A percentile compares a stretch with the other conserved stretches of the same genome.
phyloP scores from a whole-genome alignment of 1,140 invertebrate genomes.

The Aphelinus certus region DNA sequence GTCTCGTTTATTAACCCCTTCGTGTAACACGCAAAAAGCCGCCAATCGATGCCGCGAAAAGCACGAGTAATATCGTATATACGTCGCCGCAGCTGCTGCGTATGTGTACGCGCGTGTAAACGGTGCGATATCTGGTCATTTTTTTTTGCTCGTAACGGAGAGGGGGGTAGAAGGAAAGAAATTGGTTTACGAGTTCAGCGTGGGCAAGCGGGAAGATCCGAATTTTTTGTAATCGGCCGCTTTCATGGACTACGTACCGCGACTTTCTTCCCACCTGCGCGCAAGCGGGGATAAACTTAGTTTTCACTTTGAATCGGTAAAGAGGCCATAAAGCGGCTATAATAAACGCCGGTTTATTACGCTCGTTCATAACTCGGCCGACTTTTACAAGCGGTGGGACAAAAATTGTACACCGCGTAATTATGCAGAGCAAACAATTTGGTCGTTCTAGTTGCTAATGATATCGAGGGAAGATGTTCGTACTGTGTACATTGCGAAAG shows the following conservation, averaged over 20 bases:
- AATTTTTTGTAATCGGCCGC: too few species aligned
- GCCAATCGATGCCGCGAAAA: constrained; percentile 16
- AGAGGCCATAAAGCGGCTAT: neutral
- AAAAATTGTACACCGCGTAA: neutral
- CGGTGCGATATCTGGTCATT: neutral
- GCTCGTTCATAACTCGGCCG: neutral
- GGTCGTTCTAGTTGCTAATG: too few species aligned
- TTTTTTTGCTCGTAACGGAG: neutral
- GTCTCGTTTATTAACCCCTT: constrained; percentile 44
- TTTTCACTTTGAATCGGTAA: neutral
- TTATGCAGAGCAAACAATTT: too few species aligned
- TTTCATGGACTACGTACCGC: neutral
- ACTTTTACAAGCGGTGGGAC: neutral
- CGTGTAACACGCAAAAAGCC: constrained; percentile 42
- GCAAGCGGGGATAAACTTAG: neutral
- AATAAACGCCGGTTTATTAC: neutral
- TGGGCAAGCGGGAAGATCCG: too few species aligned
- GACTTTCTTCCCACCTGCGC: neutral
- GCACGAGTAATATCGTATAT: neutral
- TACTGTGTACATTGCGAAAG: too few species aligned
- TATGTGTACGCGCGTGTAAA: neutral
- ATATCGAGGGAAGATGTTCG: too few species aligned
- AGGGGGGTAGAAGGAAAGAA: neutral
- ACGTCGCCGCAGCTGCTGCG: too few species aligned
- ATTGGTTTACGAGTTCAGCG: neutral